phyloP scores from a whole-genome alignment of 2,797 vertebrate species.

The Presbytis comata region DNA sequence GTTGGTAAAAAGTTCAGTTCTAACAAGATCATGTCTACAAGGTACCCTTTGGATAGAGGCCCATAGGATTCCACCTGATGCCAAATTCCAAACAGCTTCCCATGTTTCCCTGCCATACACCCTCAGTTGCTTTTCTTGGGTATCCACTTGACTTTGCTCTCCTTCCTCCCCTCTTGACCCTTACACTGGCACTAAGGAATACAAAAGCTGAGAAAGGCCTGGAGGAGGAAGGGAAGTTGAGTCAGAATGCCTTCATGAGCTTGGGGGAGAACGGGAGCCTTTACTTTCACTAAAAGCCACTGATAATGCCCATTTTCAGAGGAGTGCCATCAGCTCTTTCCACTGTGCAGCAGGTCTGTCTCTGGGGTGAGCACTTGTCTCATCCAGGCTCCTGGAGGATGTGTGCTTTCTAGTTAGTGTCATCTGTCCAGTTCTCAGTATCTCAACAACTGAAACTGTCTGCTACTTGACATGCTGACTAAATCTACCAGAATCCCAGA shows the following conservation, averaged over 20 bases:
- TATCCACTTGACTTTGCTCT: background rate
- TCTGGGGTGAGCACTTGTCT: background rate
- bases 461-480: background rate
- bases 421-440: background rate
- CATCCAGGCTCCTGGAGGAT: background rate
- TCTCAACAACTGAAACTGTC: background rate
- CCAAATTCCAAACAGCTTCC: background rate
- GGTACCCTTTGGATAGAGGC: background rate
- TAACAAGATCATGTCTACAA: background rate
- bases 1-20: background rate
- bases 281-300: background rate
- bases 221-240: no score
- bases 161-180: background rate
- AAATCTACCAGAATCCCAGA: background rate
- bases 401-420: background rate
- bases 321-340: background rate
- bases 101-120: background rate
- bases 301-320: fast-evolving
- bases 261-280: background rate
- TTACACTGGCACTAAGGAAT: background rate
- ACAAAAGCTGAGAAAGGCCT: background rate
- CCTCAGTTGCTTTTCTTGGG: background rate
- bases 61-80: background rate
- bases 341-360: background rate
- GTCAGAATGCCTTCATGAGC: background rate